Percentiles rank a stretch among this genome's conserved stretches.
Conservation (phyloP, 2,888 invertebrate genomes). For the Drosophila siamana region DNA sequence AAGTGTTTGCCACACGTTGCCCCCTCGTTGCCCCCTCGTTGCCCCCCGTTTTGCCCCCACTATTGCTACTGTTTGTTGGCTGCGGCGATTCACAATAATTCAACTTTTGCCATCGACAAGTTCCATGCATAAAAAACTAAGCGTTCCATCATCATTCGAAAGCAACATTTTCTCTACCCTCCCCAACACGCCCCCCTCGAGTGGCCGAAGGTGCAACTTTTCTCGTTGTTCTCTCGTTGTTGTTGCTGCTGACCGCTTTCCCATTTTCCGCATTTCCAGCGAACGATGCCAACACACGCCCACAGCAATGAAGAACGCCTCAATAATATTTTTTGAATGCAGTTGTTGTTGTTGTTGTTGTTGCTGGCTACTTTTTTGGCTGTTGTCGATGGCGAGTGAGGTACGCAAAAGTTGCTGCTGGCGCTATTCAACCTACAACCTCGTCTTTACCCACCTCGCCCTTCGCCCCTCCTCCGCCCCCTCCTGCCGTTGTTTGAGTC, state of each 20-base stretch:
- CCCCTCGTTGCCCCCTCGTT: background rate
- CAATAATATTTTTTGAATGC: constrained; percentile 74
- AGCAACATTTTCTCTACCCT: constrained; percentile 20
- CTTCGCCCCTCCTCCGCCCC: background rate
- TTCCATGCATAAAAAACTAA: constrained; percentile 67
- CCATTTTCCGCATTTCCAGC: constrained; percentile 30
- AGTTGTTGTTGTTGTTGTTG: constrained; percentile 33
- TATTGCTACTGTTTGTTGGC: constrained; percentile 2
- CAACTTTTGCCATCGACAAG: constrained; percentile 74
- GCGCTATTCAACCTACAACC: constrained; percentile 47
- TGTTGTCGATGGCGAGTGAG: constrained; percentile 39
- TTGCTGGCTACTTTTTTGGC: constrained; percentile 33
- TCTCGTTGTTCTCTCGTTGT: constrained; percentile 17
- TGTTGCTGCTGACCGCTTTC: constrained; percentile 33
- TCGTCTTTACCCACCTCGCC: background rate
- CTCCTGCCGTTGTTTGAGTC: background rate
- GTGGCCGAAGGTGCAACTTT: constrained; percentile 41
- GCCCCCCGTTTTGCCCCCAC: background rate
- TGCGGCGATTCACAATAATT: constrained; percentile 56
- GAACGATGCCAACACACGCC: constrained; percentile 44
- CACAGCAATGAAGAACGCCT: constrained; percentile 52
- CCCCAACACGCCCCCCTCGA: no score
- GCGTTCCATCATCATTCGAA: constrained; percentile 62
- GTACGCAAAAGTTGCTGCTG: constrained; percentile 57
- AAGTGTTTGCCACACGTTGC: background rate